Evolutionary conservation across 2,113 vertebrate genomes (phyloP), one percentile per base, ranked within the genome.

Genomic region (Aspiorhynchus laticeps): DNA sequence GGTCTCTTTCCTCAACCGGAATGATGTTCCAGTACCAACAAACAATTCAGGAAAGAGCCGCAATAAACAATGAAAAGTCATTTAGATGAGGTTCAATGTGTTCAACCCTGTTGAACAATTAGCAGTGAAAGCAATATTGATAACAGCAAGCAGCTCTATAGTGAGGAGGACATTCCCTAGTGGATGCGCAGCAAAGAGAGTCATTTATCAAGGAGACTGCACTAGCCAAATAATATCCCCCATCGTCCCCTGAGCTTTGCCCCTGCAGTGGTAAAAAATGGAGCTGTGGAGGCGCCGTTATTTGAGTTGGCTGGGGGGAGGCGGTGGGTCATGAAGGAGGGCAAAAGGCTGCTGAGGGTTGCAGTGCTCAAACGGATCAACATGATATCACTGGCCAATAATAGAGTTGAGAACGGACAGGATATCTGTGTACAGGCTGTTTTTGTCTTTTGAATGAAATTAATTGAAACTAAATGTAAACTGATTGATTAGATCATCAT

Each of bases 141-240:
- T 73, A 85, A 38, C 21, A 65, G 26, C 51, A 14, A 67, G 61
- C 26, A 33, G 80, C 26, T 83, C n/a, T 65, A 24, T 43, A 74
- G 21, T 43, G 71, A n/a, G 71, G 71, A 87, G 90, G 87, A 85
- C 89, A 90, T 90, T 92, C 88, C 93, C 90, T 36, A 53, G 89
- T 80, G n/a, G 88, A 91, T 90, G 24, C 80, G 56, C 73, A 78
- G 88, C 86, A 46, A 91, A 91, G 88, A 86, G 87, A 90, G 91
- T 91, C 88, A 93, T 95, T 93, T 88, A 91, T 94, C 93, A 94
- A 90, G 91, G 90, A 91, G 91, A 93, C 89, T 92, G 90, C 90
- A 81, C 88, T 89, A 88, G 93, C 91, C 91, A 89, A 89, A 89
- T 89, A 86, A 88, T 90, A 87, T 86, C 77, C 87, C 87, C 80